These are phyloP conservation scores for Steatornis caripensis DNA, from an alignment of 2,113 vertebrate genomes.

Conservation along the genomic window DNA sequence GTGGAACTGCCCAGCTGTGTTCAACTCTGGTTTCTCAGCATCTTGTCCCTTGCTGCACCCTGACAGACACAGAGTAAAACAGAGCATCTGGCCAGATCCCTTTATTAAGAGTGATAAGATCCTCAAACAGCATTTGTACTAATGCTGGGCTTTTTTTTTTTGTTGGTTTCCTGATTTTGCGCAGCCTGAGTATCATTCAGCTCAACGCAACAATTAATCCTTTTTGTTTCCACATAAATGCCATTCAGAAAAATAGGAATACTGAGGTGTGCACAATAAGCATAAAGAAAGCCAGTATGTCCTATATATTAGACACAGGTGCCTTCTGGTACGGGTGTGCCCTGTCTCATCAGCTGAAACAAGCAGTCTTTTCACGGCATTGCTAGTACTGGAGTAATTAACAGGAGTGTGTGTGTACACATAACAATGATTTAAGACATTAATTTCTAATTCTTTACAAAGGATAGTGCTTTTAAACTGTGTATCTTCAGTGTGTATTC, in stretches of 20 bases:
- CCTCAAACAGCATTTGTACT: neutral
- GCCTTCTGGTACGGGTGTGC: neutral
- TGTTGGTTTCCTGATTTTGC: neutral
- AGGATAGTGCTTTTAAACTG: neutral
- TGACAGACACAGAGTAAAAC: neutral
- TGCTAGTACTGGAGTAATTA: neutral
- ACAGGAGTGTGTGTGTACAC: neutral
- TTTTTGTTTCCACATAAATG: neutral
- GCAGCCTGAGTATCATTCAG: neutral
- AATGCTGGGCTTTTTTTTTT: neutral
- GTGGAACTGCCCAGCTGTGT: neutral
- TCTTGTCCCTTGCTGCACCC: neutral
- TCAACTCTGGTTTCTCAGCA: rapidly evolving
- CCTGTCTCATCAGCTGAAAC: neutral
- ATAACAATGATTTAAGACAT: neutral
- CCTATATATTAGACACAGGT: neutral
- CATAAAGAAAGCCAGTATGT: neutral
- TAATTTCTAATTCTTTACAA: neutral
- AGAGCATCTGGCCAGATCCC: neutral
- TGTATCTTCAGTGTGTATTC: neutral
- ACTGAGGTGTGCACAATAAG: neutral
- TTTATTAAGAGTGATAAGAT: neutral
- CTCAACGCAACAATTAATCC: neutral
- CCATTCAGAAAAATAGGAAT: neutral
- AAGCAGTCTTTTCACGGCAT: neutral